These are phyloP conservation scores for Natator depressus DNA, from an alignment of 2,113 vertebrate species.

Conservation along the genomic window DNA sequence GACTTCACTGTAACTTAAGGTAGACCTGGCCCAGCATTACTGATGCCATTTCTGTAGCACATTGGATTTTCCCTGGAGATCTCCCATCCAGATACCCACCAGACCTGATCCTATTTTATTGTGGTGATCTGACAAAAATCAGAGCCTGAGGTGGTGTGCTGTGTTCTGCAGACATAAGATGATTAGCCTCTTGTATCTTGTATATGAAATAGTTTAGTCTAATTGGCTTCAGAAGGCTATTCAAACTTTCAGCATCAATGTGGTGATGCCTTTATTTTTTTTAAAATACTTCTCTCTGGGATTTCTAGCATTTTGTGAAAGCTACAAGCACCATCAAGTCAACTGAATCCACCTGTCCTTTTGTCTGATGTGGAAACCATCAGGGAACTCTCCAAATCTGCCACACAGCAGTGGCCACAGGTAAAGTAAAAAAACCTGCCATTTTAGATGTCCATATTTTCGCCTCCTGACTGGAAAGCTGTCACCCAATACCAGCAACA, in stretches of 20 bases:
- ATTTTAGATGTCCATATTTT: not conserved
- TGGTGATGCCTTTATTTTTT: not conserved
- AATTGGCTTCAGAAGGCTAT: not conserved
- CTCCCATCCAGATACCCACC: not conserved
- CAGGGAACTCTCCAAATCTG: not conserved
- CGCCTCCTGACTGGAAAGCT: not conserved
- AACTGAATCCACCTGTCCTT: not conserved
- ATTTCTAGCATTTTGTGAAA: not conserved
- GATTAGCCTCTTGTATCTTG: not conserved
- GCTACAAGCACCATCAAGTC: not conserved
- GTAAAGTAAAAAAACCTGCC: not conserved
- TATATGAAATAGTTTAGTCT: not conserved
- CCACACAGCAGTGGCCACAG: not conserved
- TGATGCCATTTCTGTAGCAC: not conserved
- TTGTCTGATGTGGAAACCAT: not conserved
- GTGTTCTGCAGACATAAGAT: not conserved
- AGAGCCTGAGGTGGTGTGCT: not conserved
- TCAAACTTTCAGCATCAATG: not conserved
- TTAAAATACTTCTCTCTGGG: not conserved
- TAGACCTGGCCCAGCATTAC: not conserved
- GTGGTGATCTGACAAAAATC: not conserved
- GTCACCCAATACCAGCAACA: not conserved
- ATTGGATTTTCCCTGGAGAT: not conserved
- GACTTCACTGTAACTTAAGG: not conserved
- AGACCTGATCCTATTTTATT: not conserved